Percentiles rank a stretch among this genome's conserved stretches.
These are phyloP conservation scores for Macroglossus sobrinus DNA, from an alignment of 2,113 vertebrate genomes.

Conservation along the genomic window DNA sequence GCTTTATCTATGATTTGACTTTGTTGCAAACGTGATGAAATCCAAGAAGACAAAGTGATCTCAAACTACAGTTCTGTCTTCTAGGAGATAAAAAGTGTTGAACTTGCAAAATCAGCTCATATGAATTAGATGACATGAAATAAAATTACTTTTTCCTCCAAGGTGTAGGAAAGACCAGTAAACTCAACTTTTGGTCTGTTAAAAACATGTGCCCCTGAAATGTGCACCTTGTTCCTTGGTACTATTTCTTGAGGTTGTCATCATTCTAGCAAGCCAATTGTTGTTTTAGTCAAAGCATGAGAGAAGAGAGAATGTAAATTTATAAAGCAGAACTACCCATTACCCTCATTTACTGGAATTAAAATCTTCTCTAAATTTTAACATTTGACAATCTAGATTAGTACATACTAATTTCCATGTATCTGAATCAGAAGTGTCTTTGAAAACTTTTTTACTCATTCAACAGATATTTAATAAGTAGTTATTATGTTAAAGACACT, in stretches of 20 bases:
- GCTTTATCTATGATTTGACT: conserved; percentile 17
- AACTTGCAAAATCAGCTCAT: conserved; percentile 44
- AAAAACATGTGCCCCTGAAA: conserved; percentile 34
- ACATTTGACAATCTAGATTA: neutral
- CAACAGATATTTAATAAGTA: neutral
- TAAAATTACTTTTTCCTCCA: conserved; percentile 61
- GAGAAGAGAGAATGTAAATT: neutral
- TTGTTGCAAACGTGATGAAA: conserved; percentile 36
- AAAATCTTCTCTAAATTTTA: neutral
- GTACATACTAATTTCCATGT: neutral
- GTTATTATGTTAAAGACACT: neutral
- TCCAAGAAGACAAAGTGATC: neutral
- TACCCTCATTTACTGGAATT: neutral
- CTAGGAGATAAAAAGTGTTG: neutral
- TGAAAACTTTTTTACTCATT: neutral
- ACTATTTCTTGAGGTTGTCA: neutral
- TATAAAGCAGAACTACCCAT: neutral
- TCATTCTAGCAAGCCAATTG: neutral
- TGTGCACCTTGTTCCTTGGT: neutral
- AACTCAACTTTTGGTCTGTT: conserved; percentile 46
- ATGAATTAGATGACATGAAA: conserved; percentile 40
- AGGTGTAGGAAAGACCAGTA: conserved; percentile 40
- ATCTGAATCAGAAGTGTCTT: neutral
- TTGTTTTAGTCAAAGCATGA: conserved; percentile 40
- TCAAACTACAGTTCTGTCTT: conserved; percentile 18